Evolutionary conservation across 2,888 invertebrate genomes (phyloP).

Genomic region (Nemurella pictetii): DNA sequence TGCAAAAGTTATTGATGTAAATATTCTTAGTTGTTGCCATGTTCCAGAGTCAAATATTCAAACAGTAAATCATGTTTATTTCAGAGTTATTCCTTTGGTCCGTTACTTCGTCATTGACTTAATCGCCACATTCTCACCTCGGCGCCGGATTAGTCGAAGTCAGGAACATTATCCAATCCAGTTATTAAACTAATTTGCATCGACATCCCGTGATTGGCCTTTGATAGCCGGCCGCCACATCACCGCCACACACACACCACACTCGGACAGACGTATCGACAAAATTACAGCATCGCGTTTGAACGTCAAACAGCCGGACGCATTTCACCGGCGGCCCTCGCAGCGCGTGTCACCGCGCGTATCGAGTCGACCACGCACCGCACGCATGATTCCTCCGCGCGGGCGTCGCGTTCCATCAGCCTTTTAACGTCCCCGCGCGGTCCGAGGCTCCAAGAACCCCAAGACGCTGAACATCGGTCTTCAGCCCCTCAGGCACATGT

Average conservation of each 20-base stretch:
- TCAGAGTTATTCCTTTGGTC: constrained; percentile 36
- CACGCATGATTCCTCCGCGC: not conserved
- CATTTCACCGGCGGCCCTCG: too few species aligned
- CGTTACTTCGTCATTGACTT: constrained; percentile 16
- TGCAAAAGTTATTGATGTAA: not conserved
- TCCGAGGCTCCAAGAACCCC: not conserved
- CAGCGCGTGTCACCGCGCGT: too few species aligned
- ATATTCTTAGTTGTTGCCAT: too few species aligned
- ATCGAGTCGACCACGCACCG: too few species aligned
- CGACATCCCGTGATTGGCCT: not conserved
- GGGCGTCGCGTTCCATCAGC: not conserved
- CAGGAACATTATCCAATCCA: not conserved
- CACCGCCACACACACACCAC: not conserved
- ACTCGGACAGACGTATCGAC: too few species aligned
- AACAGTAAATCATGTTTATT: not conserved
- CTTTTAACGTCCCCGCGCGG: not conserved
- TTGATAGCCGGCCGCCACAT: not conserved
- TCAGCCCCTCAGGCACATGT: not conserved
- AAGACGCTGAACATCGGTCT: not conserved
- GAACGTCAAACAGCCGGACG: too few species aligned
- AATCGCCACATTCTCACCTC: not conserved
- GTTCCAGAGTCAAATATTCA: not conserved
- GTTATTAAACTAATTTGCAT: not conserved
- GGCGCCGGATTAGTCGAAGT: not conserved
- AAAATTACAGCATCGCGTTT: too few species aligned